Evolutionary conservation across 1,140 invertebrate species (phyloP).

Genomic region (Leptestheria dahalacensis): DNA sequence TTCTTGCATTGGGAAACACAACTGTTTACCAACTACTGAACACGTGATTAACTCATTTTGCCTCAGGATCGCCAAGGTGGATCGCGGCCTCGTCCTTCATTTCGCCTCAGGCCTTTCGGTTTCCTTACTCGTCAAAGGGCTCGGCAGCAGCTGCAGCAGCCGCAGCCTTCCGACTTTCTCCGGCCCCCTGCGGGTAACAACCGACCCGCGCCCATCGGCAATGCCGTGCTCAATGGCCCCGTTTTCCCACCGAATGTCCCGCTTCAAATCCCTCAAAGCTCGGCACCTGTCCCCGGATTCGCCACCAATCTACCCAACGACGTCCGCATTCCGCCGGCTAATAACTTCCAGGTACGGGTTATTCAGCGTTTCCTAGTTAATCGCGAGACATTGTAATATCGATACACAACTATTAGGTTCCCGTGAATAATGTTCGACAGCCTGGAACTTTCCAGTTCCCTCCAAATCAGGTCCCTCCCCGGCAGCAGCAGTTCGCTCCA

Average conservation of each 20-base stretch:
- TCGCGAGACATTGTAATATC: too few species aligned
- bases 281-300: neutral
- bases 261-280: neutral
- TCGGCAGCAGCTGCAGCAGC: neutral
- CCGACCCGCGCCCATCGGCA: neutral
- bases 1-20: too few species aligned
- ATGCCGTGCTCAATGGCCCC: too few species aligned
- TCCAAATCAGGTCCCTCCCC: neutral
- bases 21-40: too few species aligned
- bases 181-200: neutral
- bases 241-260: neutral
- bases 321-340: too few species aligned
- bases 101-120: neutral
- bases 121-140: neutral
- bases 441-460: neutral
- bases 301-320: neutral
- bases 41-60: too few species aligned
- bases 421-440: constrained; percentile 6
- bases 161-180: neutral
- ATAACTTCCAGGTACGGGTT: too few species aligned
- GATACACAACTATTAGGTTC: neutral
- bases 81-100: neutral
- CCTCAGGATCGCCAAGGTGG: neutral
- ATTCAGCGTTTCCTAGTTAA: too few species aligned
- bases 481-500: neutral